Base-by-base conservation (phyloP, 2,113 vertebrate genomes). In the Prolemur simus region DNA sequence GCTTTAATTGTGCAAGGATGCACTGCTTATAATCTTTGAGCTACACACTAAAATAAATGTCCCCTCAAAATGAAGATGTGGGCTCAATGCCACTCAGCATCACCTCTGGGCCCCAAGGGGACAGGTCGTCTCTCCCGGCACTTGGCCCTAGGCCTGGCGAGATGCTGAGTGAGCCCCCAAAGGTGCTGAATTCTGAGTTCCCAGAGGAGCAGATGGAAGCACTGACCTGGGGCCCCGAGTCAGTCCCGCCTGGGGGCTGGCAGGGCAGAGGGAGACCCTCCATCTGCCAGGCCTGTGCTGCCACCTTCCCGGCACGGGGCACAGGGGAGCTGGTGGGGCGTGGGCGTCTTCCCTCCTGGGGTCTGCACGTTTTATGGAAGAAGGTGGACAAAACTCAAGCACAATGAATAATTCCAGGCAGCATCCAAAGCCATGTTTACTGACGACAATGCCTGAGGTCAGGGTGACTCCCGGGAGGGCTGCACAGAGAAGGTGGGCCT, bases 21-120 rank as follows among this genome's bases (percentile, higher is more conserved):
- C 6, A 2, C n/a, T 4, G 12, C 9, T 20, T 18, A 0, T 18
- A 0, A 1, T 29, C 5, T 91, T n/a, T 20, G 21, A 0, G 5
- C 37, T 2, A 8, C 13, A 45, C 21, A 2, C 0, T 21, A 12
- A 23, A 32, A 32, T 13, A 29, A 23, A 5, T 25, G 23, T 23
- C 9, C n/a, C 23, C 2, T 18, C n/a, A 6, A 14, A 12, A 29
- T 0, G 27, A 69, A 11, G 23, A 6, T 0, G 23, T 3, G 4
- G 21, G 3, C 12, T 29, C 42, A 5, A 27, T 37, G 15, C 32
- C 80, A n/a, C 42, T 25, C 34, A 21, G 78, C 0, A 3, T 12
- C 45, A 42, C 56, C 69, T 42, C 5, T 0, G 8, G 56, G 8
- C 8, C 18, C 27, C 34, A 25, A 15, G 32, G 54, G 52, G 52